Conservation (phyloP, 2,113 vertebrate species). For the Choloepus hoffmanni region DNA sequence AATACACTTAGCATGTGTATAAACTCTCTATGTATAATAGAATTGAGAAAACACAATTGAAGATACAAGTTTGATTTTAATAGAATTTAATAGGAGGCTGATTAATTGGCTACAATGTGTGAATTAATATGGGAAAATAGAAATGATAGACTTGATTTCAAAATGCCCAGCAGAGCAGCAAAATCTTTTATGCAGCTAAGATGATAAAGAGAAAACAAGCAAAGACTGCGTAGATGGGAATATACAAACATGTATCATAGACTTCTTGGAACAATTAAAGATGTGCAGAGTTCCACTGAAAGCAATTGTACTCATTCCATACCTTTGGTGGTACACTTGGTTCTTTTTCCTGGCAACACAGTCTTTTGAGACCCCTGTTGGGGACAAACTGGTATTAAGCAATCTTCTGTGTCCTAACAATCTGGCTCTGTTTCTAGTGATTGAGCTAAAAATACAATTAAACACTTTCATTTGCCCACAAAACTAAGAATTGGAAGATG, state of each 20-base stretch:
- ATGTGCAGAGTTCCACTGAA: constrained; percentile 61
- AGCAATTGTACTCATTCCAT: constrained; percentile 4
- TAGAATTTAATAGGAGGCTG: constrained; percentile 54
- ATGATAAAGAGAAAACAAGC: constrained; percentile 47
- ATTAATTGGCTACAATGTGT: constrained; percentile 73
- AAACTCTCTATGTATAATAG: neutral
- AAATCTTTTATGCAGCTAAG: constrained; percentile 10
- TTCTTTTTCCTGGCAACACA: constrained; percentile 81
- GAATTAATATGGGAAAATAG: constrained; percentile 73
- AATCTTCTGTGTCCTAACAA: constrained; percentile 84
- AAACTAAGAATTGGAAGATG: constrained; percentile 42
- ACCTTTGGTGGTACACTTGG: neutral
- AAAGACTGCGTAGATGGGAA: neutral
- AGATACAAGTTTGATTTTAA: constrained; percentile 76
- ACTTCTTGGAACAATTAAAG: constrained; percentile 73
- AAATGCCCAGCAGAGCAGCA: constrained; percentile 53
- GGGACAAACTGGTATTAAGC: constrained; percentile 81
- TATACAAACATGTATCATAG: constrained; percentile 57
- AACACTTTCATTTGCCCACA: constrained; percentile 66
- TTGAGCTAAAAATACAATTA: constrained; percentile 82
- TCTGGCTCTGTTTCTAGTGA: constrained; percentile 79
- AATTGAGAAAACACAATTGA: constrained; percentile 73
- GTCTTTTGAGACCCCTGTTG: constrained; percentile 74
- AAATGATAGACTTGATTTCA: constrained; percentile 68
- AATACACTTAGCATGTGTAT: constrained; percentile 29